Evolutionary conservation across 2,888 invertebrate species (phyloP), one percentile per base, ranked within the genome.

Genomic region (Drosophila atroscutellata): DNA sequence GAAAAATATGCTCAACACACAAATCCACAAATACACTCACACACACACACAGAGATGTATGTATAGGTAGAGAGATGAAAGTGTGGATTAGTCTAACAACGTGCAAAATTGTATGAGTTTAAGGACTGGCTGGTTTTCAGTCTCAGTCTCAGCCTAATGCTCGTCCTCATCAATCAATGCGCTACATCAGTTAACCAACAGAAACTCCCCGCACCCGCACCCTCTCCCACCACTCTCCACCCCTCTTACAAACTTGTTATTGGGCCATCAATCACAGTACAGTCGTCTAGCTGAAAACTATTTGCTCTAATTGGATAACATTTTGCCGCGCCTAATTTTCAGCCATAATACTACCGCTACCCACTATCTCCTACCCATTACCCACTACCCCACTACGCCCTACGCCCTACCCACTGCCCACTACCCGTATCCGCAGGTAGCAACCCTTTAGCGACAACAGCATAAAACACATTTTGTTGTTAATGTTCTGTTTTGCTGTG

Each of bases 291-390:
- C 58, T 30, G 69, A 28, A 73, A 85, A 81, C 81, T 86, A 81
- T 83, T 90, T 78, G 69, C 72, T 70, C 76, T 90, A 88, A 86
- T 88, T 86, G 78, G 72, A 70, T 67, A 72, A 72, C 54, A 75
- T 52, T 45, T 52, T 59, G 69, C 68, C 70, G 73, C 73, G 73
- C 89, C 85, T 80, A 85, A 87, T 85, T 89, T 60, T 30, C 59
- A 34, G 34, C 18, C 15, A 32, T 34, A 24, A 30, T 28, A 18
- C 24, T 39, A 26, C 37, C 34, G 30, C 18, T 26, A 49, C 24
- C 52, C 45, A 32, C n/a, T 26, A 13, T 26, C 18, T 24, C 36
- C 28, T 13, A 34, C 11, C n/a, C n/a, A 5, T 5, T 39, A 39
- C 5, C 11, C 39, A 20, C 9, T 5, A n/a, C 1, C 4, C 9